Base-by-base conservation (phyloP, 2,888 invertebrate species). In the Trichogramma dendrolimi region DNA sequence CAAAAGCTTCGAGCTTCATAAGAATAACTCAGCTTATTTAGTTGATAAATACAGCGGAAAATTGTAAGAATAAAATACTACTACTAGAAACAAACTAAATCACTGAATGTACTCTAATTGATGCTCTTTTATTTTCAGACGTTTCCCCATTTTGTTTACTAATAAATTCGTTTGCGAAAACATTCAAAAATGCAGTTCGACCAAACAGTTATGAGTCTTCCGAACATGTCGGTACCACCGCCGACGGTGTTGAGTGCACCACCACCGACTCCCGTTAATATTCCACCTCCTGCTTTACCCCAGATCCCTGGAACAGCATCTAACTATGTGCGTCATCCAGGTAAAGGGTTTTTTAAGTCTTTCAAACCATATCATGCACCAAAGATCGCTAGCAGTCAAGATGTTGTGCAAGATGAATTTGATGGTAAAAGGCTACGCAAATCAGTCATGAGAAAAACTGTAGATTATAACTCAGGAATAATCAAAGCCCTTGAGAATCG, bases 371-470 rank as follows among this genome's bases (percentile, higher is more conserved):
- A 81, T 67, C 80, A 81, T 38, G 75, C 78, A 1, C 79, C 79
- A 1, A 79, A 79, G 71, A 77, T 73, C 10, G 72, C 75, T 43
- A 77, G 75, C 6, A 75, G 76, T 43, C 78, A 76, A 56, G 79
- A 80, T 57, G 73, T 72, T 4, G 68, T 77, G 44, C 86, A 91
- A 74, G 91, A 91, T 74, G 95, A 95, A 80, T 96, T 95, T 78
- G 96, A 97, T 84, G 97, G 96, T 63, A 96, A 97, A 82, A 86
- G 96, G 68, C 84, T 96, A 72, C 84, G 97, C 73, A 97, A 97
- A 83, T 94, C 96, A 70, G 94, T 96, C 67, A 95, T 96, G 88
- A 85, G 97, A 71, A 96, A 96, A 83, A 98, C 97, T 43, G 96
- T 98, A 59, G 98, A 98, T 82, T 97, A 97, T 80, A 97, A 97